These are phyloP conservation scores for Xestia sexstrigata DNA, from an alignment of 2,888 invertebrate species.

Conservation along the genomic window DNA sequence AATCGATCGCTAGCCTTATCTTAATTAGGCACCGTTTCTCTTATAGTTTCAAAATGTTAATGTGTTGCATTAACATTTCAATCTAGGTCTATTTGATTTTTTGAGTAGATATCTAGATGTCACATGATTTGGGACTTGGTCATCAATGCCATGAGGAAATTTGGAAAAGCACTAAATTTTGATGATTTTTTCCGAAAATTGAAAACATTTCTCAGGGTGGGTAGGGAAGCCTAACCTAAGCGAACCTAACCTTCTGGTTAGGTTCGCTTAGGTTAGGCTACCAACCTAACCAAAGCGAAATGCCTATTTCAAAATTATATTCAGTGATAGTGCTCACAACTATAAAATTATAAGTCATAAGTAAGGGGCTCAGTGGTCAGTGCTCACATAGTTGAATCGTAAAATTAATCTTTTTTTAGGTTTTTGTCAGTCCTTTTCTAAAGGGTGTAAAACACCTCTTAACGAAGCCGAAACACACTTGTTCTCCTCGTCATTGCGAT, in stretches of 20 bases:
- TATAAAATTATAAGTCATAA: background rate
- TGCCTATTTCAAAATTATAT: background rate
- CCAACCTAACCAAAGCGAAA: background rate
- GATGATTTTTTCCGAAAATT: no score
- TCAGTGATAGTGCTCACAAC: no score
- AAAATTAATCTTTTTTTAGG: background rate
- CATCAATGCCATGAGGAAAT: background rate
- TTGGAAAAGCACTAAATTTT: no score
- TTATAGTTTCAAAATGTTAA: constrained; percentile 10
- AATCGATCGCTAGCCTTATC: constrained; percentile 8
- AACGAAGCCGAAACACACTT: no score
- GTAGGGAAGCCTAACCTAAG: no score
- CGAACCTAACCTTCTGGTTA: no score
- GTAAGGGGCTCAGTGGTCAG: background rate
- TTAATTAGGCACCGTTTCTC: constrained; percentile 1
- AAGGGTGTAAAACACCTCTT: no score
- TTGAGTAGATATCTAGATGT: background rate
- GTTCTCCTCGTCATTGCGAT: no score
- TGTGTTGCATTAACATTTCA: background rate
- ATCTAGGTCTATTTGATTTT: constrained; percentile 11
- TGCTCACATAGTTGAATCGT: background rate
- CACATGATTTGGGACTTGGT: background rate
- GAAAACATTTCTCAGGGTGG: no score
- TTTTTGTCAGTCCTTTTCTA: no score
- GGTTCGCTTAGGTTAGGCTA: no score